Evolutionary conservation across 1,140 invertebrate species (phyloP), one percentile per base, ranked within the genome.

Genomic region (Ephestia elutella): DNA sequence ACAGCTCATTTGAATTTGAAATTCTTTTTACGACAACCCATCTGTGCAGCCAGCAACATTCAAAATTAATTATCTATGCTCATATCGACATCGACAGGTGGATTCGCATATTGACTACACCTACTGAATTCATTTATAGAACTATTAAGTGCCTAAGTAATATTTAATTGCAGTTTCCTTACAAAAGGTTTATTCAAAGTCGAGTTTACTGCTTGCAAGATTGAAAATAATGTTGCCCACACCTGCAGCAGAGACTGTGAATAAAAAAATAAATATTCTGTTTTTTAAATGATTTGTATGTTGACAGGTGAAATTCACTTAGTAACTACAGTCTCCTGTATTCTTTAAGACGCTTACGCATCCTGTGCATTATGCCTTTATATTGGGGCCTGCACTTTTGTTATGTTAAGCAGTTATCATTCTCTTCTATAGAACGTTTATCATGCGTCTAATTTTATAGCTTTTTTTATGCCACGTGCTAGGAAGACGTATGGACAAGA

Each of bases 361-460:
- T 84, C 79, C 81, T 82, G 78, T 63, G 50, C 53, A 65, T 83
- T 86, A 76, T 76, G 50, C 1, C n/a, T 44, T 38, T 44, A 53
- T n/a, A 53, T 1, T 15, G 5, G 56, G 59, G 56, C 72, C 61
- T 80, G 71, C 73, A 74, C 78, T 71, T 81, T 85, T 86, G 71
- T 86, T 59, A 88, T 86, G 83, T 68, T 75, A 85, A 87, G 76
- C 71, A 80, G 83, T 84, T 86, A 87, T 87, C 84, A 79, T 80
- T 74, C 67, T 51, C 65, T 76, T 75, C 68, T 73, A 65, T 72
- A 71, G 66, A 62, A 62, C 60, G 56, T 73, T 70, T 73, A 79
- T 79, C 66, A 59, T 75, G 66, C 73, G 71, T 78, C 71, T 78
- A 79, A 87, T 82, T 78, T 81, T 75, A 75, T 74, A 44, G 54